Base-by-base conservation (phyloP, 2,797 vertebrate species). In the Xenops minutus region DNA sequence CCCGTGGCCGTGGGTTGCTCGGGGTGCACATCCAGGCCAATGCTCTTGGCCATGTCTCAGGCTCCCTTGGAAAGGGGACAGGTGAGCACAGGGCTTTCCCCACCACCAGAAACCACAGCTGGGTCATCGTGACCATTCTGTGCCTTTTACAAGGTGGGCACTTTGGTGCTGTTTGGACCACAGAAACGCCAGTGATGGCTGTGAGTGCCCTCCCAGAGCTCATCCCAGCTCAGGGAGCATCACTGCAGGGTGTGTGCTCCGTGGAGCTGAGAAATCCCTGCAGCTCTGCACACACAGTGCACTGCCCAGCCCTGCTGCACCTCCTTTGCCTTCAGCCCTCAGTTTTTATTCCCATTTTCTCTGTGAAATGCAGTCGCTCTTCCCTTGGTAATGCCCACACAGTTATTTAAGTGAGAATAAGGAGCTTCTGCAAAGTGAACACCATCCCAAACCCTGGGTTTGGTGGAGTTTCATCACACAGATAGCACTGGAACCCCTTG, bases 1-100 rank as follows among this genome's bases (percentile, higher is more conserved):
- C 43, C 55, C 0, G 0, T 67, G 78, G 64, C 85, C 0, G 0
- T 0, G 1, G 44, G 26, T 59, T 74, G n/a, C 24, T 14, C 64
- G 3, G 77, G 56, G 52, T 49, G 78, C 62, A 52, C 85, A 71
- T 67, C 73, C 75, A 71, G 7, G 44, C 59, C 0, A 2, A n/a
- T 37, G 81, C 48, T 63, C 5, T 52, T 3, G 0, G 37, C 41
- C 0, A 0, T 14, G 27, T 7, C 51, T 36, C 15, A 14, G 24
- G 46, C n/a, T 79, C 52, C 75, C 85, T 71, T 55, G 76, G 75
- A 56, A 56, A 79, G 56, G 30, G 64, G 52, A 5, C 62, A 43
- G 39, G 91, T 10, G 19, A 54, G 44, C 54, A 27, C 0, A 0
- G 14, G 69, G 56, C 29, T 78, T 44, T 54, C 78, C 91, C 85